Evolutionary conservation across 2,888 invertebrate genomes (phyloP).

Genomic region (Mechanitis mazaeus): DNA sequence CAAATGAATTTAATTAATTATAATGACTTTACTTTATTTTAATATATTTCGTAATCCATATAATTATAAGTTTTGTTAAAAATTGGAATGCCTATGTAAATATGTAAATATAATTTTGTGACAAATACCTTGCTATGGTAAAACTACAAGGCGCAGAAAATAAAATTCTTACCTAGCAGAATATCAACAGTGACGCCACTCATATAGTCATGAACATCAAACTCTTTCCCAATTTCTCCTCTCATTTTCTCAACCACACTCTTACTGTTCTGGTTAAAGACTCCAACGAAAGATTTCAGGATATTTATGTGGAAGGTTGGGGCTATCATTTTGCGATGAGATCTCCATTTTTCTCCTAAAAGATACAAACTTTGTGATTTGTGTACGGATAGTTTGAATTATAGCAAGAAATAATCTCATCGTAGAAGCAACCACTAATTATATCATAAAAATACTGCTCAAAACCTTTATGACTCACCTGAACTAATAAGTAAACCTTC

Average conservation of each 20-base stretch:
- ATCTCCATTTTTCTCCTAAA: conserved; percentile 85
- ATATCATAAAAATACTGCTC: too few relatives aligned
- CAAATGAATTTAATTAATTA: conserved; percentile 8
- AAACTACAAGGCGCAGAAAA: background rate
- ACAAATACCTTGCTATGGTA: background rate
- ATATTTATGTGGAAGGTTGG: conserved; percentile 91
- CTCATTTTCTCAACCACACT: conserved; percentile 81
- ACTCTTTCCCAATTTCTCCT: conserved; percentile 81
- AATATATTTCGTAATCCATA: background rate
- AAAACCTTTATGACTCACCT: conserved; percentile 50
- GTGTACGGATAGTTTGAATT: too few relatives aligned
- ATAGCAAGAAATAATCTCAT: too few relatives aligned
- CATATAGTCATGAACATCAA: conserved; percentile 88
- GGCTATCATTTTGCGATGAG: conserved; percentile 88
- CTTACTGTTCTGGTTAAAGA: conserved; percentile 85
- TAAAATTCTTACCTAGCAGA: conserved; percentile 72
- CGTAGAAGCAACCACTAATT: too few relatives aligned
- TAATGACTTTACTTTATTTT: background rate
- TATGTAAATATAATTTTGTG: too few relatives aligned
- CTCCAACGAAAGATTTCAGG: conserved; percentile 85
- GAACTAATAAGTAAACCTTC: conserved; percentile 86
- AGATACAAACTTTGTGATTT: background rate
- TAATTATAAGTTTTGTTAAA: background rate
- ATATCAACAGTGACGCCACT: conserved; percentile 88
- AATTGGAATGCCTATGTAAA: too few relatives aligned